Conservation (phyloP, 1,140 invertebrate genomes). For the Sminthurides bifidus region DNA sequence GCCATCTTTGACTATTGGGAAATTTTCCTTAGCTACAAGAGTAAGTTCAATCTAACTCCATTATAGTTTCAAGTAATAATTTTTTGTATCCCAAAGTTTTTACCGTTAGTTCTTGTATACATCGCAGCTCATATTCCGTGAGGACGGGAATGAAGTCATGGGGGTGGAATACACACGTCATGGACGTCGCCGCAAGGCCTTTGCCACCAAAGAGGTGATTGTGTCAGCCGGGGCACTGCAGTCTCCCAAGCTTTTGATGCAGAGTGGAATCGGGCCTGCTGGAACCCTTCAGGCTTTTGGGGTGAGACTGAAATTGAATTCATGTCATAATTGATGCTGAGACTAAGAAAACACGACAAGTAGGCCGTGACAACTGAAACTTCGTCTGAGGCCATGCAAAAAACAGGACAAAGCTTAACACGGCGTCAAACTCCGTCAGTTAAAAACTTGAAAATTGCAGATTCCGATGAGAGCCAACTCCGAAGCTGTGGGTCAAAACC, state of each 20-base stretch:
- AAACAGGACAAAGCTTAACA: too few relatives aligned
- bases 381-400: too few relatives aligned
- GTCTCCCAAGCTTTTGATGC: slow-evolving; percentile 8
- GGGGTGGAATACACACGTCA: slow-evolving; percentile 12
- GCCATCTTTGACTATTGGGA: not conserved
- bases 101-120: not conserved
- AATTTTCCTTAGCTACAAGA: slow-evolving; percentile 16
- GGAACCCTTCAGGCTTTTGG: not conserved
- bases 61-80: too few relatives aligned
- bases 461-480: slow-evolving; percentile 6
- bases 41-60: too few relatives aligned
- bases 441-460: not conserved
- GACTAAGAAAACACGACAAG: too few relatives aligned
- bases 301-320: not conserved
- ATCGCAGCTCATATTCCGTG: slow-evolving; percentile 1
- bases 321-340: not conserved
- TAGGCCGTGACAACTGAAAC: too few relatives aligned
- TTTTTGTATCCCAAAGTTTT: too few relatives aligned
- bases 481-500: slow-evolving; percentile 6
- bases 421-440: too few relatives aligned
- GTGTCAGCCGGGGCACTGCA: slow-evolving; percentile 9
- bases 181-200: not conserved
- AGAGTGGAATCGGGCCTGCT: slow-evolving; percentile 6
- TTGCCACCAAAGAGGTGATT: slow-evolving; percentile 10
- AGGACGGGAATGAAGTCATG: slow-evolving; percentile 3